phyloP scores from a whole-genome alignment of 2,888 invertebrate genomes.

The Ephialtes manifestator region DNA sequence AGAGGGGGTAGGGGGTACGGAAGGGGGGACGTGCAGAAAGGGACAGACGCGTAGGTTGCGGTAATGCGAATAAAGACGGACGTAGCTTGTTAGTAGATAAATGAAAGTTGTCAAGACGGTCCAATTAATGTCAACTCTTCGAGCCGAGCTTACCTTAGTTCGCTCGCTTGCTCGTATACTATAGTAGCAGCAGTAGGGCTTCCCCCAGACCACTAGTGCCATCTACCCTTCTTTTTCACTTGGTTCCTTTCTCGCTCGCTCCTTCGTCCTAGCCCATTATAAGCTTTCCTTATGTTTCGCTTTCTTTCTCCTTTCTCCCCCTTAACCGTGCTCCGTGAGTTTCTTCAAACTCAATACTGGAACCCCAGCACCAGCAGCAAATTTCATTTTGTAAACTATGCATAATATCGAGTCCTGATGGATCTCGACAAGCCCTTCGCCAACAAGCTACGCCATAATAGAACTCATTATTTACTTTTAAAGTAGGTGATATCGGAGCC shows the following conservation, averaged over 20 bases:
- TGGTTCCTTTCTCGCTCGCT: constrained; percentile 53
- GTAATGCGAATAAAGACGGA: constrained; percentile 82
- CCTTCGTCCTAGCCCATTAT: constrained; percentile 50
- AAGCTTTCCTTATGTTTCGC: constrained; percentile 60
- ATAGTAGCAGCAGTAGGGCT: constrained; percentile 37
- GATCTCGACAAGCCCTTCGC: constrained; percentile 58
- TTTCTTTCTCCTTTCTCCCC: constrained; percentile 54
- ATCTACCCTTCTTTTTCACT: constrained; percentile 8
- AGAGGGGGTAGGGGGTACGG: constrained; percentile 10
- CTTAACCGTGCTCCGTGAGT: constrained; percentile 69
- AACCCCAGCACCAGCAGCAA: constrained; percentile 59
- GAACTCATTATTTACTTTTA: constrained; percentile 50
- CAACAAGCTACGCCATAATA: constrained; percentile 29
- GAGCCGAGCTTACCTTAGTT: constrained; percentile 82
- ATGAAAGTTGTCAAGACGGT: constrained; percentile 85
- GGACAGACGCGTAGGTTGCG: constrained; percentile 43
- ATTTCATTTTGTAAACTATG: constrained; percentile 69
- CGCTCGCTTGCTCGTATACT: constrained; percentile 66
- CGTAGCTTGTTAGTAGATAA: constrained; percentile 85
- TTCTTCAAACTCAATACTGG: constrained; percentile 73
- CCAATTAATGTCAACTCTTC: constrained; percentile 86
- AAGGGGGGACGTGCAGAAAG: constrained; percentile 53
- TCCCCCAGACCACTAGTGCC: constrained; percentile 25
- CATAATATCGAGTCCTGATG: constrained; percentile 68
- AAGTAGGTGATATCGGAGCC: not conserved